phyloP scores from a whole-genome alignment of 2,113 vertebrate species.

The Tetrao urogallus region DNA sequence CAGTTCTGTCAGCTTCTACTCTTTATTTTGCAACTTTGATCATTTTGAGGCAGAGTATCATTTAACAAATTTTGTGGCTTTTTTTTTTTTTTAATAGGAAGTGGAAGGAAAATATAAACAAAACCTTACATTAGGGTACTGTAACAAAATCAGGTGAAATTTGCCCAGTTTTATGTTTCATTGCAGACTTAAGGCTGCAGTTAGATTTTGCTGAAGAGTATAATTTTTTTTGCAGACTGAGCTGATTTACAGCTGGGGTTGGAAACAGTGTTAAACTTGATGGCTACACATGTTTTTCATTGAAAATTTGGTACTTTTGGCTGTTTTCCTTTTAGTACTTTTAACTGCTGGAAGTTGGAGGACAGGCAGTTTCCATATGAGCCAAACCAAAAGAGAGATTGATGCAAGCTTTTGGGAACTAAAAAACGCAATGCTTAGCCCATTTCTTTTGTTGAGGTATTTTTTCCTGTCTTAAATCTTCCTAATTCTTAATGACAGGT shows the following conservation, averaged over 20 bases:
- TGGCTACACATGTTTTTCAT: not conserved
- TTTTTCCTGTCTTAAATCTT: not conserved
- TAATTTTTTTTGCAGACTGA: slow-evolving; percentile 1
- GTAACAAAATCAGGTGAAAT: not conserved
- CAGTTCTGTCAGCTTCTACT: not conserved
- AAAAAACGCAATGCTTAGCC: not conserved
- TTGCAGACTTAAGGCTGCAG: not conserved
- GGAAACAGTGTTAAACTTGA: not conserved
- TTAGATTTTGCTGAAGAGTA: not conserved
- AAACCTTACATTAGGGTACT: not conserved
- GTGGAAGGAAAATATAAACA: not conserved
- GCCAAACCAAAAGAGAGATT: not conserved
- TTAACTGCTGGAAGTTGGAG: not conserved
- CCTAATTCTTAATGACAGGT: not conserved
- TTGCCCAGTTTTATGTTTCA: slow-evolving; percentile 1
- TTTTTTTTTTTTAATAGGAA: not conserved
- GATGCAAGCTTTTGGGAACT: not conserved
- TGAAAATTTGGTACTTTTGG: slow-evolving; percentile 16
- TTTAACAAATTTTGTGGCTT: not conserved
- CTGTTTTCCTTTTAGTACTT: slow-evolving; percentile 13
- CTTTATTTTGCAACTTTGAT: not conserved
- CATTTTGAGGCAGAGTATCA: not conserved
- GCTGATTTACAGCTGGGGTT: slow-evolving; percentile 1
- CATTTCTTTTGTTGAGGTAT: not conserved
- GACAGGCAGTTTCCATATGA: not conserved